phyloP scores from a whole-genome alignment of 2,113 vertebrate genomes.

The Ardeotis arabs region DNA sequence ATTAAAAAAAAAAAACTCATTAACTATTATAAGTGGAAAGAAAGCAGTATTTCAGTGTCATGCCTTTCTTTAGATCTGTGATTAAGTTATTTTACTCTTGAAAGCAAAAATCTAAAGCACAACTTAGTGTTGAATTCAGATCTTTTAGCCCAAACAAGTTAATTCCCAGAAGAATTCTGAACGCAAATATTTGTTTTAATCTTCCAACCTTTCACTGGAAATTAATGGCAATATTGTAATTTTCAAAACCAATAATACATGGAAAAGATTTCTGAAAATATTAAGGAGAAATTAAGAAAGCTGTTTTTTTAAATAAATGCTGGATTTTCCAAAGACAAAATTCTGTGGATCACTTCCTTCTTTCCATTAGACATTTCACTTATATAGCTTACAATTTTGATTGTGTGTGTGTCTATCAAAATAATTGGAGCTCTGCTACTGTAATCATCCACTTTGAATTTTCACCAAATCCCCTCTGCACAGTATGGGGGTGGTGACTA shows the following conservation, averaged over 20 bases:
- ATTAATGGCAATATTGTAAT: not conserved
- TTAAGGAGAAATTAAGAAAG: not conserved
- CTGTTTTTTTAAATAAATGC: not conserved
- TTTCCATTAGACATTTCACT: not conserved
- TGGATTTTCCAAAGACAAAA: not conserved
- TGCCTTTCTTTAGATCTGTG: not conserved
- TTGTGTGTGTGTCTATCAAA: not conserved
- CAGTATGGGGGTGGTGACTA: not conserved
- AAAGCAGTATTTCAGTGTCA: not conserved
- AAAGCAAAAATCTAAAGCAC: not conserved
- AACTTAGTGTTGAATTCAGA: not conserved
- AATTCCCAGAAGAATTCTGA: not conserved
- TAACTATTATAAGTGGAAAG: not conserved
- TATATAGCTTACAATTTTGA: not conserved
- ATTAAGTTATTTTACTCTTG: not conserved
- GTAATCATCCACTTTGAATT: conserved; percentile 6
- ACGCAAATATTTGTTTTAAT: not conserved
- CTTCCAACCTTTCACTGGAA: not conserved
- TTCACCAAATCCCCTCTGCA: not conserved
- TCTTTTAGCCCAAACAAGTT: not conserved
- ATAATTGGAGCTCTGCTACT: not conserved
- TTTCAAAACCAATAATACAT: not conserved
- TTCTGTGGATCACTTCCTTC: not conserved
- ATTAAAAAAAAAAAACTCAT: not conserved
- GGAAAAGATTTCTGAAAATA: not conserved